phyloP scores from a whole-genome alignment of 2,797 vertebrate species.

The Gastrophryne carolinensis region DNA sequence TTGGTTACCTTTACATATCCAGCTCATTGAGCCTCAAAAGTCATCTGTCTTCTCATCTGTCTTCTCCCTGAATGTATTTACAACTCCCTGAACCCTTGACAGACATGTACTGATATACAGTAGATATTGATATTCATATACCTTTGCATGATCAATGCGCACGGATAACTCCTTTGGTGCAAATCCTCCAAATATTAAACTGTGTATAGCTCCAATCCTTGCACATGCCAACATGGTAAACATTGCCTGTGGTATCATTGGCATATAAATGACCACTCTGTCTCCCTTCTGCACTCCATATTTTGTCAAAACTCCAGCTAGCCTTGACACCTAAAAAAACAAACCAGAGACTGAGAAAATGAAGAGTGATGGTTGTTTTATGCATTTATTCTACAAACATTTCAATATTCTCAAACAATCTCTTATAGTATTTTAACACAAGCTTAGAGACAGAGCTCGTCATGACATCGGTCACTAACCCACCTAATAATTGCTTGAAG shows the following conservation, averaged over 20 bases:
- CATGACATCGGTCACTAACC: no score
- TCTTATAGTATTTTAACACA: no score
- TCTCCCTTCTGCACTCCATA: conserved; percentile 85
- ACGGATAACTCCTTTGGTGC: conserved; percentile 89
- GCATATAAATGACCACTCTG: conserved; percentile 96
- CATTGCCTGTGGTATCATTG: conserved; percentile 95
- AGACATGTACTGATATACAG: no score
- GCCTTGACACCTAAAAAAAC: conserved; percentile 76
- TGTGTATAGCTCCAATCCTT: conserved; percentile 91
- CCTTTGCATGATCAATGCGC: conserved; percentile 92
- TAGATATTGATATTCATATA: no score
- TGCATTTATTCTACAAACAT: neutral
- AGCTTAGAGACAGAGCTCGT: no score
- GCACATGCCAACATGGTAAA: conserved; percentile 93
- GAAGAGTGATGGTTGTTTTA: neutral
- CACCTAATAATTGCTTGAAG: no score
- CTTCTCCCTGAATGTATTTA: no score
- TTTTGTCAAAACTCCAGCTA: conserved; percentile 88
- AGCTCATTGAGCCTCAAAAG: no score
- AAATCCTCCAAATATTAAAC: conserved; percentile 97
- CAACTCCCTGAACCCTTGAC: no score
- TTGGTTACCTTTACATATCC: no score
- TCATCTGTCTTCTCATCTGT: no score
- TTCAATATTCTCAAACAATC: no score
- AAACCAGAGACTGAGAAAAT: conserved; percentile 34